Base-by-base conservation (phyloP, 2,888 invertebrate species). In the Amaurobius ferox region DNA sequence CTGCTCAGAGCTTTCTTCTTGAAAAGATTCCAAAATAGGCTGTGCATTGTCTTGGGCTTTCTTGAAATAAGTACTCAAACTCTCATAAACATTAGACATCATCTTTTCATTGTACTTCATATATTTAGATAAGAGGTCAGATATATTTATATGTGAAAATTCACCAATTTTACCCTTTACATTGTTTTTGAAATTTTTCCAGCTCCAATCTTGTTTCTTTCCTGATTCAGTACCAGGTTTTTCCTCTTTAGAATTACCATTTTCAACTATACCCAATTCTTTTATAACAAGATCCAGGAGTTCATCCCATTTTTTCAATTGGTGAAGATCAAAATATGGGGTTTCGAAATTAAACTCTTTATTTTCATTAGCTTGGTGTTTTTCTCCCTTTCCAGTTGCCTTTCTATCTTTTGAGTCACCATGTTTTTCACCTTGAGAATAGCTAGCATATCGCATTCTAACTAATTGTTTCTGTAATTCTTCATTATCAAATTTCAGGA, bases 401-500 rank as follows among this genome's bases (percentile, higher is more conserved):
- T 29, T 30, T 0, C 30, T 64, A 11, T 30, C 32, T 16, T 7
- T n/a, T 7, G 35, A 7, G 35, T 35, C 6, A 9, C 6, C n/a
- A 30, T 29, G 16, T 64, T 64, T 16, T 0, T 11, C 66, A 9
- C 32, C 35, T 32, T 66, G 19, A n/a, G 66, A 30, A 32, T 66
- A 66, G 9, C 66, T 66, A 3, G 19, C 30, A 66, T 83, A 77
- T 7, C 72, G 62, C 32, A 77, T 83, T 2, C 72, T 35, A n/a
- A 67, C 67, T 11, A 85, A 76, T 23, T 85, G 72, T 19, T 66
- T 72, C 16, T 85, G 77, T 3, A 85, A n/a, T 19, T 67, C 67
- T 30, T 67, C 72, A 61, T 85, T 85, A 28, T 77, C 72, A 30
- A 77, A 35, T 32, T 66, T 64, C n/a, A 85, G 71, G 7, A 61